Evolutionary conservation across 2,113 vertebrate genomes (phyloP), one percentile per base, ranked within the genome.

Genomic region (Phaethornis superciliosus): DNA sequence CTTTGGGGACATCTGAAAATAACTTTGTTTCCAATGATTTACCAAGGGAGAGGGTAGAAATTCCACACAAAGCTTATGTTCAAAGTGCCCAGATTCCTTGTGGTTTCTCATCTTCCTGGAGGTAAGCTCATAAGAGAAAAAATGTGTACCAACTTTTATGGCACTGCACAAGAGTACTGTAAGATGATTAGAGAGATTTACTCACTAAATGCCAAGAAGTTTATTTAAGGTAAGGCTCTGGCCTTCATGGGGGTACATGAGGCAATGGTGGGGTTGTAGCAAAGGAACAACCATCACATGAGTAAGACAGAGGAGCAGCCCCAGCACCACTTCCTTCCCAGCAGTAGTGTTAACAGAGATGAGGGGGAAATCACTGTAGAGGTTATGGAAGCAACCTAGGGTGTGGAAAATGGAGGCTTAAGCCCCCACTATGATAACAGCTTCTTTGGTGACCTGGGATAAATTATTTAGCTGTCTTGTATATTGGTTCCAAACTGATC

Each of bases 81-180:
- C 88, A 93, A 95, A 96, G 79, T 0, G 0, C 32, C 81, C 59
- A 75, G 56, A 91, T 95, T 95, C 90, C 64, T 92, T 91, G 92
- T 78, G 88, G 85, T 83, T 95, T 95, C 83, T 71, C 90, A 82
- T 95, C 76, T 86, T 96, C 68, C 88, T 88, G 72, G 60, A 96
- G 85, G 93, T 95, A 93, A 90, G 24, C 28, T 84, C 70, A 6
- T 86, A 76, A 88, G 76, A 81, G 72, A 88, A 94, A 88, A 94
- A 85, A 85, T 21, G 55, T 4, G 1, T 89, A 77, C 63, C 75
- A 95, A 44, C 52, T 64, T 85, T 46, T 82, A n/a, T 67, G 63
- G 15, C 79, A 49, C 52, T 94, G 85, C 64, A 78, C 68, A 93
- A 83, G 80, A 32, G 0, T 33, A 15, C 69, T 75, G 60, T 84